These are phyloP conservation scores for Dendrophyllia cribrosa DNA, from an alignment of 64 coral and sea anemone genomes.

Conservation along the genomic window DNA sequence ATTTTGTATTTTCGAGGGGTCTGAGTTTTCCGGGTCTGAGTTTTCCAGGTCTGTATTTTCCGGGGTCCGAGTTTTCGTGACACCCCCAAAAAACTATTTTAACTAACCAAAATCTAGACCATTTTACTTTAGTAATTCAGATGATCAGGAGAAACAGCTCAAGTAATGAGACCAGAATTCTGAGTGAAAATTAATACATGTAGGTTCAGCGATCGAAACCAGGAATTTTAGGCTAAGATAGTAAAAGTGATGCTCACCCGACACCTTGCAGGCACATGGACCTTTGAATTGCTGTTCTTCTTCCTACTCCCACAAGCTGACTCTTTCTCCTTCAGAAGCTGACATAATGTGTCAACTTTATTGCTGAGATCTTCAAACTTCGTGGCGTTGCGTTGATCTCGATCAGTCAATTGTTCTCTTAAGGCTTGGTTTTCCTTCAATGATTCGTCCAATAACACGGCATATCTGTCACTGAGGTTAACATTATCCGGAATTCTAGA, in stretches of 20 bases:
- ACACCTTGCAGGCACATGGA: slow-evolving; percentile 7
- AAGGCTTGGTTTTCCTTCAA: not conserved
- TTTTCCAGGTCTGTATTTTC: too few relatives aligned
- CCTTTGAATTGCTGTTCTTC: not conserved
- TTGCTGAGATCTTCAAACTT: not conserved
- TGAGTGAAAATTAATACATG: too few relatives aligned
- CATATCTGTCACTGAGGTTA: not conserved
- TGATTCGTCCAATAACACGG: not conserved
- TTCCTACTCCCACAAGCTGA: not conserved
- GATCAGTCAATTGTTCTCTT: not conserved
- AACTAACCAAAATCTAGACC: too few relatives aligned
- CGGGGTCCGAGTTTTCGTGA: too few relatives aligned
- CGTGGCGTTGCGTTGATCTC: not conserved
- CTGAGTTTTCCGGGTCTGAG: too few relatives aligned
- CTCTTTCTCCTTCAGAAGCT: not conserved
- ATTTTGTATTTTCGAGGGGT: too few relatives aligned
- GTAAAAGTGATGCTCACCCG: not conserved
- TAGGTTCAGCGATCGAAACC: too few relatives aligned
- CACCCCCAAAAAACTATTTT: too few relatives aligned
- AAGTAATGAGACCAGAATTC: not conserved
- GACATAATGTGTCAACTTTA: not conserved
- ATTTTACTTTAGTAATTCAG: too few relatives aligned
- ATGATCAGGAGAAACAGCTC: too few relatives aligned
- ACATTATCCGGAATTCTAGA: not conserved
- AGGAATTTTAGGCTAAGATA: not conserved